A percentile compares a stretch with the other conserved stretches of the same genome.
Evolutionary conservation across 2,888 invertebrate genomes (phyloP).

Genomic region (Choristoneura rosaceana): DNA sequence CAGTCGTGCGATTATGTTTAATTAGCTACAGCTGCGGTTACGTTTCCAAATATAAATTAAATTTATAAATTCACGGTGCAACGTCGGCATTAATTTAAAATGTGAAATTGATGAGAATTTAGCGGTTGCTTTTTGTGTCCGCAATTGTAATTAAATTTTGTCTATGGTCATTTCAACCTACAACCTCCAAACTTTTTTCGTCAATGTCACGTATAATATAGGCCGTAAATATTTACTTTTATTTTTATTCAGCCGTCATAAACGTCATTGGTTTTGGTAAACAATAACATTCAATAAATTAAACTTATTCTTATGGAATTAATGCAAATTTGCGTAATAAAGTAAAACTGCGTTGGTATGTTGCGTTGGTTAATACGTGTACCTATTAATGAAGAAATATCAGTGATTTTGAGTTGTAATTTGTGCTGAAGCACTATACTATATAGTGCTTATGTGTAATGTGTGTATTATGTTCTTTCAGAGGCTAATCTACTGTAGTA

Average conservation of each 20-base stretch:
- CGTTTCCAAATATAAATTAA: slow-evolving; percentile 55
- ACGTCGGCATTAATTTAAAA: slow-evolving; percentile 42
- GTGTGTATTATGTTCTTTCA: not conserved
- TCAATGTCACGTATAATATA: not conserved
- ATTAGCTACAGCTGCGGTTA: slow-evolving; percentile 70
- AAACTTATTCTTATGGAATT: not conserved
- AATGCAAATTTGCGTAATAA: not conserved
- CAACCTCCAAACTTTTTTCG: not conserved
- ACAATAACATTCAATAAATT: slow-evolving; percentile 5
- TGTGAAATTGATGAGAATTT: slow-evolving; percentile 19
- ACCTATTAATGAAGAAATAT: no score
- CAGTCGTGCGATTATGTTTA: slow-evolving; percentile 57
- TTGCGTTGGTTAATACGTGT: no score
- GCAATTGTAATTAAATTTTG: slow-evolving; percentile 24
- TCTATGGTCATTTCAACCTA: slow-evolving; percentile 15
- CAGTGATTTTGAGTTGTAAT: no score
- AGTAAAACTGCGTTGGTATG: slow-evolving; percentile 7
- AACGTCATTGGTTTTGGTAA: slow-evolving; percentile 21
- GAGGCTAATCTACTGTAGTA: no score
- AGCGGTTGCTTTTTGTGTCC: slow-evolving; percentile 24
- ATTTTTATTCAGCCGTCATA: not conserved
- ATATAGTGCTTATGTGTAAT: no score
- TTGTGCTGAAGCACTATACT: no score
- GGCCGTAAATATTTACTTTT: not conserved
- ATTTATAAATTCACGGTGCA: slow-evolving; percentile 53